Percentiles rank a stretch among this genome's conserved stretches.
Conservation (phyloP, 2,888 invertebrate genomes). For the Bembecia ichneumoniformis region DNA sequence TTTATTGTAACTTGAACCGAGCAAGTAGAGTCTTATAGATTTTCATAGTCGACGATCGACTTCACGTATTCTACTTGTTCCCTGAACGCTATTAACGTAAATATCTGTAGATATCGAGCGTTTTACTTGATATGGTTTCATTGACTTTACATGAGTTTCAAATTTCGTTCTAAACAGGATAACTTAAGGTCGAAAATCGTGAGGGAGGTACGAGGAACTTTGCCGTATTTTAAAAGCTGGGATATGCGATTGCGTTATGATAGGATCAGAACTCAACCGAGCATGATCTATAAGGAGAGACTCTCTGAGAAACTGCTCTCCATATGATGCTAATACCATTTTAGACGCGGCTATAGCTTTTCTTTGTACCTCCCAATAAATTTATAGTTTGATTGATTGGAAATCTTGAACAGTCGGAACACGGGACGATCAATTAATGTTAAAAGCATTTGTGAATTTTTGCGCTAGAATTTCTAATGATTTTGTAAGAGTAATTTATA, state of each 20-base stretch:
- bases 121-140: neutral
- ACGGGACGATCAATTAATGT: no score
- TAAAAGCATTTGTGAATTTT: no score
- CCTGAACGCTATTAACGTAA: constrained; percentile 65
- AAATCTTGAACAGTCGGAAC: no score
- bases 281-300: constrained; percentile 44
- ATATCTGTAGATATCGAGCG: constrained; percentile 55
- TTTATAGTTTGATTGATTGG: constrained; percentile 25
- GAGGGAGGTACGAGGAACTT: constrained; percentile 21
- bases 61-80: constrained; percentile 65
- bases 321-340: constrained; percentile 53
- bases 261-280: constrained; percentile 65
- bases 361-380: constrained; percentile 28
- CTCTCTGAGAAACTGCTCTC: constrained; percentile 34
- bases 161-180: constrained; percentile 12
- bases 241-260: constrained; percentile 69
- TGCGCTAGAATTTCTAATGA: no score
- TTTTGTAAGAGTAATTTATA: no score
- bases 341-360: constrained; percentile 22
- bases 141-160: neutral
- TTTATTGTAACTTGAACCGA: constrained; percentile 12
- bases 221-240: constrained; percentile 7
- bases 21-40: constrained; percentile 49
- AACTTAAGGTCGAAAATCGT: constrained; percentile 28
- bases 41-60: constrained; percentile 57